Evolutionary conservation across 64 coral and sea anemone species (phyloP), one percentile per base, ranked within the genome.

Genomic region (Montipora efflorescens): DNA sequence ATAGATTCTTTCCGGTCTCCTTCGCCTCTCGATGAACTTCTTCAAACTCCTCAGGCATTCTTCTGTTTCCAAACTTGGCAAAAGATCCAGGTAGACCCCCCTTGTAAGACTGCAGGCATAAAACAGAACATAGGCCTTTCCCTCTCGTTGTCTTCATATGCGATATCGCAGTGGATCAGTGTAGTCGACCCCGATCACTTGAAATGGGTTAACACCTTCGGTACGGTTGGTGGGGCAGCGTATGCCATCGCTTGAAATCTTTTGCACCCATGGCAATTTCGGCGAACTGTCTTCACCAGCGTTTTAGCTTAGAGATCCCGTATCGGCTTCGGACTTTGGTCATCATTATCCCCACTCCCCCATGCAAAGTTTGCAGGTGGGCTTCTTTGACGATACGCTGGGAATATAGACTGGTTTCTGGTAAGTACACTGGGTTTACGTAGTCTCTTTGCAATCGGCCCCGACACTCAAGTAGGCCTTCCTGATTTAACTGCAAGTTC

Each of bases 21-120:
- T 10, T 55, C 52, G 52, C 52, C 52, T 55, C 10, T 10, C 79
- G 12, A 48, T 59, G 79, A 81, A 81, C 79, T 81, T 59, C 25
- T 81, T 81, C 47, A 81, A 81, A 81, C 79, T 81, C 36, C 11
- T 59, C 79, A 81, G 5, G 79, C 47, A 81, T n/a, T 81, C 79
- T n/a, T 47, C 53, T 15, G 79, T 81, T 59, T 81, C 79, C 79
- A 81, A 59, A 81, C 47, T 51, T 51, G 79, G 79, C 79, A 81
- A 59, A 12, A 81, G 22, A 20, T 81, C 23, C 23, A 25, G 23
- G 23, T 25, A 81, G 47, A 81, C 53, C 47, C 79, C 79, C 18
- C 79, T 47, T 46, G 25, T 50, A 49, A 81, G 23, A 47, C 79
- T 59, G 53, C 52, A 55, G 52, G 52, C 52, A 55, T 55, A 55